Conservation (phyloP, 1,140 invertebrate genomes). For the Drosophila malerkotliana region DNA sequence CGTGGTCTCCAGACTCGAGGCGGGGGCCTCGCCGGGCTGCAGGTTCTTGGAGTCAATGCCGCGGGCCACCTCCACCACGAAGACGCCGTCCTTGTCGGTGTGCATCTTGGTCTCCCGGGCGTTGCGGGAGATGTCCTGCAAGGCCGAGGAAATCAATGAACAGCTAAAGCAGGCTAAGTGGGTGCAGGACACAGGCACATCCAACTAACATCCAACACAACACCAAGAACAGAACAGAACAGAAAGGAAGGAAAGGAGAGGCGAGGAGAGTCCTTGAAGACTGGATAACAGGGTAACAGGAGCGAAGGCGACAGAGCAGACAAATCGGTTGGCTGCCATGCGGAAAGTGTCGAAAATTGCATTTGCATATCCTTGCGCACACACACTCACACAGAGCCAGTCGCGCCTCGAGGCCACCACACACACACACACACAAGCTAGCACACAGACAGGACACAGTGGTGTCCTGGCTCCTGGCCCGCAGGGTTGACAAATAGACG, state of each 20-base stretch:
- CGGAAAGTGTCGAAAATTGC: constrained; percentile 75
- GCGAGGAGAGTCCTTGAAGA: background rate
- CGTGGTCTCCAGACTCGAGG: constrained; percentile 51
- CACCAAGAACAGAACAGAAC: constrained; percentile 27
- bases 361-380: constrained; percentile 69
- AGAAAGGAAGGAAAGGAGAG: background rate
- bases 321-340: constrained; percentile 66
- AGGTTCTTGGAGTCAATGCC: constrained; percentile 72
- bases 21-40: constrained; percentile 63
- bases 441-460: background rate
- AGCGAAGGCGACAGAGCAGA: constrained; percentile 32
- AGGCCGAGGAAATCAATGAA: constrained; percentile 10
- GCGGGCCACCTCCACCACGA: constrained; percentile 88
- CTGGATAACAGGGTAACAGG: background rate
- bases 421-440: background rate
- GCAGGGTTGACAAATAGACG: background rate
- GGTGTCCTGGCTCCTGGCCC: background rate
- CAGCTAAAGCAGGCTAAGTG: background rate
- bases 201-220: constrained; percentile 21
- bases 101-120: constrained; percentile 89
- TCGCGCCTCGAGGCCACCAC: background rate
- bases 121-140: constrained; percentile 87
- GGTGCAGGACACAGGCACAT: constrained; percentile 8
- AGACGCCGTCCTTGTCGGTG: constrained; percentile 89
- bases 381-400: constrained; percentile 12